Evolutionary conservation across 2,113 vertebrate species (phyloP).

Genomic region (Lontra canadensis): DNA sequence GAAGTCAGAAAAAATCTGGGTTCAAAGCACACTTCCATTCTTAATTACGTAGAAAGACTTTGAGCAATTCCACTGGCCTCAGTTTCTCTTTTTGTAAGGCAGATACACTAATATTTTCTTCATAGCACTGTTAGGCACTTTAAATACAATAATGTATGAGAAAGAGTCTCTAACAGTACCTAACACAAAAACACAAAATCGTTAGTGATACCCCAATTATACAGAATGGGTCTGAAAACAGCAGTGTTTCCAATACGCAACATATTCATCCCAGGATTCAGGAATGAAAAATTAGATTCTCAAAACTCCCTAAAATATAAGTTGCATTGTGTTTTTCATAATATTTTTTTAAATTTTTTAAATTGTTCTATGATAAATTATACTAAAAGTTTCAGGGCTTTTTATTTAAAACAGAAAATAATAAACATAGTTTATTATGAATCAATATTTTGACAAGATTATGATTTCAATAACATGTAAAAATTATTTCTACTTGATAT

Average conservation of each 20-base stretch:
- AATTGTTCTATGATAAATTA: background rate
- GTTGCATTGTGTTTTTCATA: slow-evolving; percentile 21
- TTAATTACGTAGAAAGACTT: slow-evolving; percentile 36
- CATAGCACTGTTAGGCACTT: background rate
- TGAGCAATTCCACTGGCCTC: background rate
- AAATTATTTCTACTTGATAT: background rate
- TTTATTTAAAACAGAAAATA: slow-evolving; percentile 6
- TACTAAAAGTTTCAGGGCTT: background rate
- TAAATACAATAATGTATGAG: background rate
- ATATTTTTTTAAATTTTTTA: background rate
- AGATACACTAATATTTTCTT: slow-evolving; percentile 15
- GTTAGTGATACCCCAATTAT: background rate
- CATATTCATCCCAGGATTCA: background rate
- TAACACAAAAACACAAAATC: background rate
- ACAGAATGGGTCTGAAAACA: slow-evolving; percentile 25
- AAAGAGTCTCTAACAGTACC: background rate
- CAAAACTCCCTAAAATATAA: slow-evolving; percentile 10
- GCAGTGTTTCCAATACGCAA: background rate
- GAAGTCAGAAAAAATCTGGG: background rate
- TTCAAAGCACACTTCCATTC: slow-evolving; percentile 32
- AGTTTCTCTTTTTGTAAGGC: background rate
- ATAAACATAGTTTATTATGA: background rate
- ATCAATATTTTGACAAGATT: slow-evolving; percentile 7
- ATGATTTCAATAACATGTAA: background rate
- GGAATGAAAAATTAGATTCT: background rate